A percentile compares a stretch with the other conserved stretches of the same genome.
Conservation (phyloP, 2,888 invertebrate species). For the Syrphus vitripennis region DNA sequence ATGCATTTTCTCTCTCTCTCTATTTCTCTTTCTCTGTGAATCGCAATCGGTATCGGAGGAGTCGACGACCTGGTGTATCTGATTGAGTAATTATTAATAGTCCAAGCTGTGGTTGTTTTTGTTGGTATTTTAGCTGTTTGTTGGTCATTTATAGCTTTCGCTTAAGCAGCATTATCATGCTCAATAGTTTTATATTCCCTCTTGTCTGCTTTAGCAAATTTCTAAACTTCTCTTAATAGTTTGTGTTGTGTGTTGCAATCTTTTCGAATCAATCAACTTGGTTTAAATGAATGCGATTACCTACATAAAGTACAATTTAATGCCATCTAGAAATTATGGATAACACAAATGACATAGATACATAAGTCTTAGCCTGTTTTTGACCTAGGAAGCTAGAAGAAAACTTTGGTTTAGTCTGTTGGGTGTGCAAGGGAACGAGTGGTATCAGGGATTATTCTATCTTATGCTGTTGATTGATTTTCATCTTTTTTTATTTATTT, state of each 20-base stretch:
- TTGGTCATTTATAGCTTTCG: constrained; percentile 22
- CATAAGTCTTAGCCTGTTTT: not conserved
- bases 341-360: not conserved
- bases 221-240: not conserved
- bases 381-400: not conserved
- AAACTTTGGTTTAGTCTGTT: too few relatives aligned
- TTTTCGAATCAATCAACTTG: not conserved
- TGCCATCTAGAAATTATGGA: not conserved
- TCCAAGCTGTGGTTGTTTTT: constrained; percentile 20
- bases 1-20: too few relatives aligned
- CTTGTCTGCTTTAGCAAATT: not conserved
- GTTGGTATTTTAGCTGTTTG: constrained; percentile 3
- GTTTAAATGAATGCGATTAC: not conserved
- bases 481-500: too few relatives aligned
- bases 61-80: constrained; percentile 61
- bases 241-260: constrained; percentile 7
- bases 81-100: constrained; percentile 71
- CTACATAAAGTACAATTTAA: not conserved
- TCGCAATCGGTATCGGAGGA: constrained; percentile 44
- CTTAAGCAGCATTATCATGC: not conserved
- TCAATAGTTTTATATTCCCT: not conserved
- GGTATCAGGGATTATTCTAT: not conserved
- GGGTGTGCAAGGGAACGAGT: too few relatives aligned
- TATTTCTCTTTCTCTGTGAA: constrained; percentile 21
- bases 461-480: too few relatives aligned